These are phyloP conservation scores for Marcusenius ussheri DNA, from an alignment of 2,113 vertebrate genomes.

Conservation along the genomic window DNA sequence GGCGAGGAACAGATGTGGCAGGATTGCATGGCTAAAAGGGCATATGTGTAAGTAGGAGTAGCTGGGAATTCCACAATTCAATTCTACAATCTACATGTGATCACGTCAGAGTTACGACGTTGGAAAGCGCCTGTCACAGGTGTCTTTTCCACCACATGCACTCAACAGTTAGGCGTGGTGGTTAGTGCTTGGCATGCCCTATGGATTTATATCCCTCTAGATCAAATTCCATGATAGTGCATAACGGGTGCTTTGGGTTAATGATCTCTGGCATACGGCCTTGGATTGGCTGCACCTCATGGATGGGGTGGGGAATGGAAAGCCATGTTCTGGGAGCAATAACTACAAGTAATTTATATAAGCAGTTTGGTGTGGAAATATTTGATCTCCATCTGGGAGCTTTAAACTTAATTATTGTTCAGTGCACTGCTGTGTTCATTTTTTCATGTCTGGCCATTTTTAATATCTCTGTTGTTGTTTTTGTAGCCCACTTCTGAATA, in stretches of 20 bases:
- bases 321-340: not conserved
- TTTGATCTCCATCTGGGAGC: not conserved
- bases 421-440: not conserved
- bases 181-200: not conserved
- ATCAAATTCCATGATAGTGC: not conserved
- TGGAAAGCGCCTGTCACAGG: not conserved
- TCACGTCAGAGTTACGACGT: not conserved
- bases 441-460: not conserved
- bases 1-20: not conserved
- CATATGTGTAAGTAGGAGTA: not conserved
- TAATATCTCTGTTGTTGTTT: not conserved
- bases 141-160: not conserved
- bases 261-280: not conserved
- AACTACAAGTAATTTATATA: not conserved
- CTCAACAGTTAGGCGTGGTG: not conserved
- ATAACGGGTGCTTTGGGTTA: not conserved
- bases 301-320: not conserved
- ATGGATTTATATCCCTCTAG: not conserved
- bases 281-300: not conserved
- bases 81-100: not conserved
- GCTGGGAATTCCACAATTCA: not conserved
- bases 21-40: not conserved
- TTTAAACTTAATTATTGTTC: constrained; percentile 9
- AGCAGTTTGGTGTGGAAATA: not conserved
- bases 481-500: not conserved